Evolutionary conservation across 2,113 vertebrate species (phyloP), one percentile per base, ranked within the genome.

Genomic region (Grallaria varia): DNA sequence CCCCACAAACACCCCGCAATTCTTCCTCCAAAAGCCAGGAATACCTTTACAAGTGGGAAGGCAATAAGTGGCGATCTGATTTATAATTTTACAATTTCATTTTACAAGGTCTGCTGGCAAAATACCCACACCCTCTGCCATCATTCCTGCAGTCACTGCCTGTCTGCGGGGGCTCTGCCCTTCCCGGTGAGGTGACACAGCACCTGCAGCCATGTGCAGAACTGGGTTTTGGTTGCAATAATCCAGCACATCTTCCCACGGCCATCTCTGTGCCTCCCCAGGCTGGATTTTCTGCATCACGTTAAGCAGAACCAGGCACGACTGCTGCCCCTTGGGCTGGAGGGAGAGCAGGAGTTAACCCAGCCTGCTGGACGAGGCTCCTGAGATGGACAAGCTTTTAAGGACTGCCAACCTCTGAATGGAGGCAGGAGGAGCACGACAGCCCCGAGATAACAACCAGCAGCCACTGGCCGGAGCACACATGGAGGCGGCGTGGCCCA

Each of bases 141-240:
- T 50, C 44, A 1, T 10, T 42, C 37, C 64, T 14, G 69, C 53
- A 75, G 28, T 11, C 1, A 0, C 30, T 40, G 33, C 18, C 42
- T 33, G 30, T 63, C 35, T 35, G 33, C 30, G 53, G 27, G 52
- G 6, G 28, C 37, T 33, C 44, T 31, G 3, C 47, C 66, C 74
- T 45, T 37, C 37, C 62, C 31, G 8, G 18, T 0, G 0, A 58
- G 30, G 67, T 18, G 67, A 73, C 8, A 2, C 1, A 0, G 30
- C 0, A 2, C 25, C 28, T 19, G 33, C 42, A 59, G 69, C 62
- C 40, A 56, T 5, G 0, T 12, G 24, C 4, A 1, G 47, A 49
- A 4, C 7, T 28, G 16, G 7, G 53, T n/a, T 55, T 42, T 3
- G 1, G 27, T 17, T 0, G 1, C 62, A 40, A 15, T 16, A 37